Conservation (phyloP, 2,113 vertebrate species). For the Aspiorhynchus laticeps region DNA sequence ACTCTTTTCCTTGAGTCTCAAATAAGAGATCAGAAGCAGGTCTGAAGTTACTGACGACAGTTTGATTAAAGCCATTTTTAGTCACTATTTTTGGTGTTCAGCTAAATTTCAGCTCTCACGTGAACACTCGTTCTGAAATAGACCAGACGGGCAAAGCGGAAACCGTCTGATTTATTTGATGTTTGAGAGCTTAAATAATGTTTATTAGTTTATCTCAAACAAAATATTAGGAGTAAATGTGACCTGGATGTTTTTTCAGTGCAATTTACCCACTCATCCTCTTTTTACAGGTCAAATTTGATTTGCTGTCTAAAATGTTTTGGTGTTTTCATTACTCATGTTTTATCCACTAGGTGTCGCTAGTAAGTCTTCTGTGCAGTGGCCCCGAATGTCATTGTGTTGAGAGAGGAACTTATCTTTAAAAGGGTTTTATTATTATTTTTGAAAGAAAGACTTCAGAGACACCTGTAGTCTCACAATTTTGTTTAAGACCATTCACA, state of each 20-base stretch:
- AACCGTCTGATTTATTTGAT: not conserved
- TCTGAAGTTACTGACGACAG: not conserved
- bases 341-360: not conserved
- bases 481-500: not conserved
- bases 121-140: not conserved
- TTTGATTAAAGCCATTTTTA: not conserved
- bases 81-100: not conserved
- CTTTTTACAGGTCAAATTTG: not conserved
- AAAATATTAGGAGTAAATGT: not conserved
- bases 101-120: not conserved
- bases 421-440: not conserved
- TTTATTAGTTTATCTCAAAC: too few species aligned
- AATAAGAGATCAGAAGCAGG: not conserved
- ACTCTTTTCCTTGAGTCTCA: not conserved
- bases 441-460: not conserved
- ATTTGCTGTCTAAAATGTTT: not conserved
- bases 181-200: not conserved
- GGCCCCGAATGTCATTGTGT: not conserved
- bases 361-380: not conserved
- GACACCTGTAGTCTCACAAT: not conserved
- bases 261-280: not conserved
- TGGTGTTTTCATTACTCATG: not conserved
- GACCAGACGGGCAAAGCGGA: not conserved
- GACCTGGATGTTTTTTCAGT: not conserved
- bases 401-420: not conserved